phyloP scores from a whole-genome alignment of 2,888 invertebrate genomes.

The Callimorpha dominula region DNA sequence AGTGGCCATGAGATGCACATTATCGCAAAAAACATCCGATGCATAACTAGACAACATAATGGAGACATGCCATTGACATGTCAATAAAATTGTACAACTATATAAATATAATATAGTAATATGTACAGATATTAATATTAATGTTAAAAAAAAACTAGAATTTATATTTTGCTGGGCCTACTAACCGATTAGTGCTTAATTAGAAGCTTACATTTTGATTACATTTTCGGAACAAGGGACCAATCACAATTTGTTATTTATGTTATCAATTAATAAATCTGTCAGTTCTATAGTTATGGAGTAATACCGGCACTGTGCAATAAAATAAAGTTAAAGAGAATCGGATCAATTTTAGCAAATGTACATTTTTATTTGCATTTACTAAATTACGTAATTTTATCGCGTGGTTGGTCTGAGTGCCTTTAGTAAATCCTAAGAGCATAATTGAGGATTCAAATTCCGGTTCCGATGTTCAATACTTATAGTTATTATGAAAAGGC shows the following conservation, averaged over 20 bases:
- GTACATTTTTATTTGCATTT: conserved; percentile 36
- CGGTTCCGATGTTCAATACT: conserved; percentile 1
- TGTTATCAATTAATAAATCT: conserved; percentile 56
- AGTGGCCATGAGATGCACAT: background rate
- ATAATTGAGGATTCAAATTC: conserved; percentile 21
- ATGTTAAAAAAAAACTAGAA: conserved; percentile 5
- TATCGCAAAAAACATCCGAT: background rate
- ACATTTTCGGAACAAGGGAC: conserved; percentile 46
- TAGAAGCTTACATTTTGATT: conserved; percentile 72
- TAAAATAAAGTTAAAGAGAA: conserved; percentile 26
- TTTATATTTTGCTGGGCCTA: conserved; percentile 46
- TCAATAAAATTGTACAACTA: background rate
- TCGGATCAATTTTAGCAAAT: conserved; percentile 41
- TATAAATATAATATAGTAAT: background rate
- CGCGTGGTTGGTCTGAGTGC: conserved; percentile 36
- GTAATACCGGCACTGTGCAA: conserved; percentile 24
- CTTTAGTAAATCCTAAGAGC: conserved; percentile 25
- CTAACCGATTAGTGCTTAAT: conserved; percentile 65
- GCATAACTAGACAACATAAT: background rate
- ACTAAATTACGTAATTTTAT: conserved; percentile 37
- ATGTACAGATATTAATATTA: background rate
- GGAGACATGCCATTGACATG: background rate
- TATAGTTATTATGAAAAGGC: background rate
- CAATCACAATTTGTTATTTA: conserved; percentile 51
- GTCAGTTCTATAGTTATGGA: conserved; percentile 37